Conservation (phyloP, 2,113 vertebrate genomes). For the Chlamydotis undulata region DNA sequence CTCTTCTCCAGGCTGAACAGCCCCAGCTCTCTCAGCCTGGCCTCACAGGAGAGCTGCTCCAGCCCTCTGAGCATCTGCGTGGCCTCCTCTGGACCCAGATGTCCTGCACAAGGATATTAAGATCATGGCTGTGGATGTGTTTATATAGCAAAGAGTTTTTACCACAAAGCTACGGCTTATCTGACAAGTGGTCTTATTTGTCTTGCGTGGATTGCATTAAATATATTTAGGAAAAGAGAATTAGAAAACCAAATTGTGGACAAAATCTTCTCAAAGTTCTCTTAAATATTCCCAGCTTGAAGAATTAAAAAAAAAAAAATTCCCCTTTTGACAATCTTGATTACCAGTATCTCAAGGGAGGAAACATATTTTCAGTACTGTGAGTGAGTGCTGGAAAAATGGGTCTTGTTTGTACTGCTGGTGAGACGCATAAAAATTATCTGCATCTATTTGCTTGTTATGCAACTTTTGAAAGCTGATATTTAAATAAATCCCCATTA, state of each 20-base stretch:
- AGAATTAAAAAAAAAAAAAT: background rate
- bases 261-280: background rate
- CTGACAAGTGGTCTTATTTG: background rate
- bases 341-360: background rate
- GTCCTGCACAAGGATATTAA: background rate
- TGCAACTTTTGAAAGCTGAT: background rate
- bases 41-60: too few species aligned
- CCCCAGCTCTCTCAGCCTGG: too few species aligned
- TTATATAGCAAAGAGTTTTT: background rate
- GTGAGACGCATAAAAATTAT: slow-evolving; percentile 51
- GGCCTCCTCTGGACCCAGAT: too few species aligned
- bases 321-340: background rate
- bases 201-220: background rate
- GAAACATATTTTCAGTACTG: background rate
- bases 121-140: background rate
- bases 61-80: too few species aligned
- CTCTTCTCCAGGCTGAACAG: too few species aligned
- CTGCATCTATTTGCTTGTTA: background rate
- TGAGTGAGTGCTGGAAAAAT: slow-evolving; percentile 42
- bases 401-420: slow-evolving; percentile 11
- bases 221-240: background rate
- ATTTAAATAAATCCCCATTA: slow-evolving; percentile 41
- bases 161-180: background rate
- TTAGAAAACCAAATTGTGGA: background rate
- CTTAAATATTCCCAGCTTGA: background rate